Base-by-base conservation (phyloP, 1,140 invertebrate genomes). In the Geopemphigus sp. region DNA sequence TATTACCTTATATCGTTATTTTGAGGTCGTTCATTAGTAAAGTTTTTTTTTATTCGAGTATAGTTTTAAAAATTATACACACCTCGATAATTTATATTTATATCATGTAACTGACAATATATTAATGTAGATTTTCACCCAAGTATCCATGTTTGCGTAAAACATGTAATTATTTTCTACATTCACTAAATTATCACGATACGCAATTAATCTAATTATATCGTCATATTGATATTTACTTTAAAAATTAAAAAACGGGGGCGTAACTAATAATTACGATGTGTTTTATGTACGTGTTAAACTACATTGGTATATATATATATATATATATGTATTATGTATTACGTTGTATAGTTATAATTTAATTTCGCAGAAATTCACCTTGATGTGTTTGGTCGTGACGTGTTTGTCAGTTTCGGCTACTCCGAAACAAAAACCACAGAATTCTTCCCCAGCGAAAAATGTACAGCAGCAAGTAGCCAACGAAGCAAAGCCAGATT, bases 361-460 rank as follows among this genome's bases (percentile, higher is more conserved):
- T 72, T 72, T 72, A 54, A 47, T 72, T 72, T 72, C 47, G 12
- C 14, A 78, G 74, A 78, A 78, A 24, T 63, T 19, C 24, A 45
- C 39, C 39, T 61, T 78, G 32, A 26, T 63, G 39, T 22, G 57
- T 47, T 63, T 78, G 26, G 12, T 78, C 22, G 74, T 78, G 29
- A 61, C 74, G 74, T 50, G 74, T 61, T 26, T 61, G 57, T 11
- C 74, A 61, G 68, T 72, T 24, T 17, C 68, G 1, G 74, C 74
- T 24, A 29, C 50, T 47, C 32, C 32, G 24, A 78, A 78, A 47
- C 32, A 57, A 45, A 54, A 76, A n/a, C 10, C 56, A 11, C 45
- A 47, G 2, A 61, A 61, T 59, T 29, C 19, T 47, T 63, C 45
- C 24, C 39, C 74, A 1, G 54, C 72, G 15, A 78, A 78, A 26